These are phyloP conservation scores for Agrenia bidenticulata DNA, from an alignment of 2,888 invertebrate species.

Conservation along the genomic window DNA sequence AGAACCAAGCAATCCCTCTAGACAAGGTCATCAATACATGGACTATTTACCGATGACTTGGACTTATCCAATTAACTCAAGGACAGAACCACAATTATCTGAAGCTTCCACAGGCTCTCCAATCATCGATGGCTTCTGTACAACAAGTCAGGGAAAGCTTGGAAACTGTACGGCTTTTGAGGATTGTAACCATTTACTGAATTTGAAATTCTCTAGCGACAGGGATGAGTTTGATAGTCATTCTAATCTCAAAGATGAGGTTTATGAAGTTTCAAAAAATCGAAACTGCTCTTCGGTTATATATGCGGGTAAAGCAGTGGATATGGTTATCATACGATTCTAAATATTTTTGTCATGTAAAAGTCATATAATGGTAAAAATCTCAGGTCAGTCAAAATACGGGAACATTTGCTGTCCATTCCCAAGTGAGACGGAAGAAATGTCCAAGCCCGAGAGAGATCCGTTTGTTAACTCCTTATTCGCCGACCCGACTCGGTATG, in stretches of 20 bases:
- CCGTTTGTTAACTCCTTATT: background rate
- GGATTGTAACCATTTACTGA: constrained; percentile 11
- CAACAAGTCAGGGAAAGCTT: constrained; percentile 18
- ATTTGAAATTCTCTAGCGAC: background rate
- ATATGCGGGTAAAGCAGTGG: constrained; percentile 22
- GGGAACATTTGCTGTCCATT: constrained; percentile 28
- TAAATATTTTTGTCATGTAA: background rate
- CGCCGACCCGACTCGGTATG: background rate
- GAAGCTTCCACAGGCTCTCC: background rate
- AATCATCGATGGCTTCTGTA: constrained; percentile 1
- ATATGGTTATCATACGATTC: background rate
- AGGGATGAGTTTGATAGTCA: constrained; percentile 11
- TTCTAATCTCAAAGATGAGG: constrained; percentile 22
- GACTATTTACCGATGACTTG: too few species aligned
- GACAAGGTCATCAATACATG: too few species aligned
- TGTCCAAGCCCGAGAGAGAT: background rate
- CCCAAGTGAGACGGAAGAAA: constrained; percentile 1
- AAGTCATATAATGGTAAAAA: background rate
- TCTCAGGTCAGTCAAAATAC: constrained; percentile 24
- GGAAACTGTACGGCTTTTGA: constrained; percentile 31
- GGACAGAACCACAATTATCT: too few species aligned
- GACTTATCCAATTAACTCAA: too few species aligned
- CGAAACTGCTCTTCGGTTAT: constrained; percentile 31
- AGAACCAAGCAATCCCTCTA: background rate
- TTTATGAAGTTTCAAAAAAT: constrained; percentile 6